phyloP scores from a whole-genome alignment of 2,888 invertebrate species.

The Hartigia nigra region DNA sequence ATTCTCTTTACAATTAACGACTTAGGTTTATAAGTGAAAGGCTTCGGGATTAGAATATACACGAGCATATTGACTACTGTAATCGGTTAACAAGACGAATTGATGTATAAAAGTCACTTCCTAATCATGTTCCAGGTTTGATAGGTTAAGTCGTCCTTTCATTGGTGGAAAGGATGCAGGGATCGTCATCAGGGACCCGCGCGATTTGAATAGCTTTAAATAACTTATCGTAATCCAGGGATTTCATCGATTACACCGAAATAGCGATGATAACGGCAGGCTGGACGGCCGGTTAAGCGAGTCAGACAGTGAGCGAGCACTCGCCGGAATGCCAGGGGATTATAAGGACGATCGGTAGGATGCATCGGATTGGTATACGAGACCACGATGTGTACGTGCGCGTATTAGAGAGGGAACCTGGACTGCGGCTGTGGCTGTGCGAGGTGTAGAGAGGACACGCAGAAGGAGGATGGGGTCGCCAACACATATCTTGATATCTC shows the following conservation, averaged over 20 bases:
- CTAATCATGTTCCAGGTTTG: background rate
- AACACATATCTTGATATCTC: constrained; percentile 59
- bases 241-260: background rate
- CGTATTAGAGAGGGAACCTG: background rate
- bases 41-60: background rate
- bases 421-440: background rate
- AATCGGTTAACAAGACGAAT: background rate
- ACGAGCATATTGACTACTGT: background rate
- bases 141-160: background rate
- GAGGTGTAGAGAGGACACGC: constrained; percentile 7
- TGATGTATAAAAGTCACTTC: background rate
- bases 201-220: background rate
- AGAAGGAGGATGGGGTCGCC: constrained; percentile 35
- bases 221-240: background rate
- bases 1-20: background rate
- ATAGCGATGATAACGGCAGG: background rate
- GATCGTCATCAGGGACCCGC: background rate
- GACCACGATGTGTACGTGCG: background rate
- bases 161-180: background rate
- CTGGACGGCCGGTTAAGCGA: background rate
- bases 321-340: background rate
- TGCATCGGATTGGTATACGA: background rate
- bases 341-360: background rate
- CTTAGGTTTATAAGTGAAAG: background rate
- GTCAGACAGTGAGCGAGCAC: background rate